Conservation (phyloP, 2,797 vertebrate genomes). For the Sebastes elongatus region DNA sequence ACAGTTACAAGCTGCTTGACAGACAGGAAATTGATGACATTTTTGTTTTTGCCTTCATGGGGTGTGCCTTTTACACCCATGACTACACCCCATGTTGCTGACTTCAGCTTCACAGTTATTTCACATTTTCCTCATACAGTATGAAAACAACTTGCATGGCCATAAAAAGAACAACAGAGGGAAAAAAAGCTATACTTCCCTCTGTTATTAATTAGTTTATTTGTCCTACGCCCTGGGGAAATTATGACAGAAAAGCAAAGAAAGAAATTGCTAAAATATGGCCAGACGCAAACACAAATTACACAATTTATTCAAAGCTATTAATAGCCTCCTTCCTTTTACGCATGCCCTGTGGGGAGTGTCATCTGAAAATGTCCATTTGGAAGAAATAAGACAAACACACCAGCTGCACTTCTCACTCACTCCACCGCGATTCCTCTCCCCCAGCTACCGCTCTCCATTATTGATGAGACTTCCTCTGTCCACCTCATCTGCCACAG, state of each 20-base stretch:
- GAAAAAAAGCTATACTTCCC: background rate
- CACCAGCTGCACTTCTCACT: conserved; percentile 70
- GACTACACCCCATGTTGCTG: background rate
- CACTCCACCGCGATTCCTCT: conserved; percentile 55
- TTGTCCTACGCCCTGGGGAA: background rate
- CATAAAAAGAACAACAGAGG: background rate
- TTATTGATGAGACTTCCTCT: conserved; percentile 76
- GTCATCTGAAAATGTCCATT: conserved; percentile 64
- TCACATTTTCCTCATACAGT: background rate
- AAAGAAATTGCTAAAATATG: conserved; percentile 21
- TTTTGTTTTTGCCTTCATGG: conserved; percentile 11
- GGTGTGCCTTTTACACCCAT: background rate
- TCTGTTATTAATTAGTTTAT: background rate
- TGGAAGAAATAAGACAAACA: conserved; percentile 69
- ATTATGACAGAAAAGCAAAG: background rate
- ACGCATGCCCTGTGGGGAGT: conserved; percentile 40
- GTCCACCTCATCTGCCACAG: conserved; percentile 65
- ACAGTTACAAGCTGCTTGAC: conserved; percentile 18
- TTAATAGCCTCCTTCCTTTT: conserved; percentile 51
- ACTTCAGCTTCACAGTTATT: background rate
- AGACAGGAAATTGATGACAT: conserved; percentile 27
- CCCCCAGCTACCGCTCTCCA: conserved; percentile 63
- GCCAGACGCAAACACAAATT: conserved; percentile 8
- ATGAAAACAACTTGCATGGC: background rate
- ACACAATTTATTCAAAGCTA: conserved; percentile 57